Evolutionary conservation across 2,888 invertebrate species (phyloP).

Genomic region (Osedax fenrisi): DNA sequence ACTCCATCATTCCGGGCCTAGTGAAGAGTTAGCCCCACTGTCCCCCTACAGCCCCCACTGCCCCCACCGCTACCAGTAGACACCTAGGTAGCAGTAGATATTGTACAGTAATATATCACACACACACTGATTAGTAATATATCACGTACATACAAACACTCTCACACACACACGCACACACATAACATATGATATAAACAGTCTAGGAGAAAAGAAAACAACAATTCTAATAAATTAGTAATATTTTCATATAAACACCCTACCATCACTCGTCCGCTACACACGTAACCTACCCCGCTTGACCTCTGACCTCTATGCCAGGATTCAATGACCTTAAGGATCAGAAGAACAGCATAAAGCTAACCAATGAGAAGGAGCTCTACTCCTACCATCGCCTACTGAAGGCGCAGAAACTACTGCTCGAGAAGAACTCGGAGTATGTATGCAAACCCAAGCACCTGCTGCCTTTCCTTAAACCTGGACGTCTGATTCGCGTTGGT

Average conservation of each 20-base stretch:
- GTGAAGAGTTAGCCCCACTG: conserved; percentile 55
- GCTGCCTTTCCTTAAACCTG: conserved; percentile 84
- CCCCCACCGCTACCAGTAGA: too few species aligned
- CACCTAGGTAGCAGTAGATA: too few species aligned
- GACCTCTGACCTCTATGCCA: too few species aligned
- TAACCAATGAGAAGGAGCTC: conserved; percentile 65
- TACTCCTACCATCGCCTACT: conserved; percentile 73
- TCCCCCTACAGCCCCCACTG: neutral
- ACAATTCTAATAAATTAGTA: too few species aligned
- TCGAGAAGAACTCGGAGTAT: conserved; percentile 64
- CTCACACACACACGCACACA: too few species aligned
- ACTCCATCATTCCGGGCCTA: conserved; percentile 77
- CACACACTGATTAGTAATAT: too few species aligned
- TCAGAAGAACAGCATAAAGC: conserved; percentile 45
- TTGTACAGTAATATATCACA: too few species aligned
- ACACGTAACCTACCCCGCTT: neutral
- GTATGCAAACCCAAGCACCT: conserved; percentile 75
- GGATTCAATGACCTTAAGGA: conserved; percentile 44
- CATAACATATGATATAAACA: too few species aligned
- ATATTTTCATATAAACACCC: too few species aligned
- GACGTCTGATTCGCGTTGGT: conserved; percentile 73
- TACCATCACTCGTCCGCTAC: neutral
- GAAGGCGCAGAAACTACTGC: conserved; percentile 65
- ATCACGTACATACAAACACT: too few species aligned
- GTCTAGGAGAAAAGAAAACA: too few species aligned